These are phyloP conservation scores for Octonoba sinensis DNA, from an alignment of 2,888 invertebrate genomes.

Conservation along the genomic window DNA sequence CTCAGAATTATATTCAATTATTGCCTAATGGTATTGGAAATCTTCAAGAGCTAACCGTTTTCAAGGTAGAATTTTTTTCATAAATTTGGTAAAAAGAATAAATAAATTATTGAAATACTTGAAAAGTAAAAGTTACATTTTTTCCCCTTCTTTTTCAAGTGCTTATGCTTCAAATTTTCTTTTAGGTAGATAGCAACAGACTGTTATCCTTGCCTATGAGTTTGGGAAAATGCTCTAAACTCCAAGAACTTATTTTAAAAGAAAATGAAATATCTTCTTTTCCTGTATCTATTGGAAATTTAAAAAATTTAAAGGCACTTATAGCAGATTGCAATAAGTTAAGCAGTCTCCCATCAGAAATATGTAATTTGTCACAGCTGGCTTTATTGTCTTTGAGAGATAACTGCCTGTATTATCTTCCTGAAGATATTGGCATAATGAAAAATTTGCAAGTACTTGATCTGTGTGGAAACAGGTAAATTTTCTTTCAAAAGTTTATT, in stretches of 20 bases:
- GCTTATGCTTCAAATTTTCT: conserved; percentile 65
- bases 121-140: not conserved
- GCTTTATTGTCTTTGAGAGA: conserved; percentile 96
- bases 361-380: conserved; percentile 85
- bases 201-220: conserved; percentile 72
- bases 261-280: conserved; percentile 95
- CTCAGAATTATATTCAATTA: conserved; percentile 93
- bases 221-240: conserved; percentile 83
- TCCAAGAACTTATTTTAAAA: conserved; percentile 97
- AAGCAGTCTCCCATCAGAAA: conserved; percentile 88
- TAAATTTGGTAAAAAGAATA: not conserved
- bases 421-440: conserved; percentile 92
- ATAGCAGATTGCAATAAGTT: conserved; percentile 97
- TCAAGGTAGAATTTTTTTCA: conserved; percentile 76
- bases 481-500: conserved; percentile 9
- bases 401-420: conserved; percentile 91
- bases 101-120: not conserved
- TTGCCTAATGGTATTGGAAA: conserved; percentile 93
- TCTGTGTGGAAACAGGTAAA: conserved; percentile 92
- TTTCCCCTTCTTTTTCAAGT: not conserved
- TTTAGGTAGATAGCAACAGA: conserved; percentile 72
- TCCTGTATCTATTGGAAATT: conserved; percentile 90
- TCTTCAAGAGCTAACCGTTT: conserved; percentile 89
- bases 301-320: conserved; percentile 91
- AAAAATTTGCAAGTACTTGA: conserved; percentile 94